Evolutionary conservation across 2,113 vertebrate genomes (phyloP).

Genomic region (Turdus rufiventris): DNA sequence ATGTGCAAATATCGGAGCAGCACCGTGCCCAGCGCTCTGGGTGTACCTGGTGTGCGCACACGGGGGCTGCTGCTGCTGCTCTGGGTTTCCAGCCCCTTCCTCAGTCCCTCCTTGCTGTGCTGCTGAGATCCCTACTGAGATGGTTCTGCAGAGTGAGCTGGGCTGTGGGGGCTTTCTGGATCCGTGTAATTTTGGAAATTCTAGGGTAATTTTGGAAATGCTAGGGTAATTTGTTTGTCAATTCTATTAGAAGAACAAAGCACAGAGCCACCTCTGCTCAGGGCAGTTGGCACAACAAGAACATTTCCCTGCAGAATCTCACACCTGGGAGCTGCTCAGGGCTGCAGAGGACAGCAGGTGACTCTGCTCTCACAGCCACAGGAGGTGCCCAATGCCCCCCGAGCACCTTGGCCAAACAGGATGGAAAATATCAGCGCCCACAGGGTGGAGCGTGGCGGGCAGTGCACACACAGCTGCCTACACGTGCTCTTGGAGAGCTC

Average conservation of each 20-base stretch:
- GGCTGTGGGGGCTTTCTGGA: background rate
- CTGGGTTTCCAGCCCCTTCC: background rate
- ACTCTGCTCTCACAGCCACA: accelerated
- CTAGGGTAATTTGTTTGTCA: background rate
- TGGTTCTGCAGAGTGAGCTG: background rate
- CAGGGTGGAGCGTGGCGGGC: accelerated
- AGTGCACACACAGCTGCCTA: background rate
- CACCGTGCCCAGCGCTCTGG: background rate
- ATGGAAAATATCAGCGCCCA: accelerated
- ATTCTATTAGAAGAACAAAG: background rate
- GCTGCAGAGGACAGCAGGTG: background rate
- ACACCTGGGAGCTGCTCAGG: accelerated
- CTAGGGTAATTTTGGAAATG: background rate
- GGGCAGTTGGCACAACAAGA: background rate
- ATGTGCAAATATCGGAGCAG: background rate
- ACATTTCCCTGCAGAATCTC: background rate
- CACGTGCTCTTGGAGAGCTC: background rate
- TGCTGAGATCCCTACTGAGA: background rate
- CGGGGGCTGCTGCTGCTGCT: background rate
- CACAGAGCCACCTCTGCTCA: background rate
- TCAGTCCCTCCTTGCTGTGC: background rate
- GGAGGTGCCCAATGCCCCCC: accelerated
- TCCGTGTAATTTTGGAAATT: background rate
- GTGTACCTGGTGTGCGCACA: background rate
- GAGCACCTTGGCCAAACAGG: background rate